Base-by-base conservation (phyloP, 2,888 invertebrate genomes). In the Patella depressa region DNA sequence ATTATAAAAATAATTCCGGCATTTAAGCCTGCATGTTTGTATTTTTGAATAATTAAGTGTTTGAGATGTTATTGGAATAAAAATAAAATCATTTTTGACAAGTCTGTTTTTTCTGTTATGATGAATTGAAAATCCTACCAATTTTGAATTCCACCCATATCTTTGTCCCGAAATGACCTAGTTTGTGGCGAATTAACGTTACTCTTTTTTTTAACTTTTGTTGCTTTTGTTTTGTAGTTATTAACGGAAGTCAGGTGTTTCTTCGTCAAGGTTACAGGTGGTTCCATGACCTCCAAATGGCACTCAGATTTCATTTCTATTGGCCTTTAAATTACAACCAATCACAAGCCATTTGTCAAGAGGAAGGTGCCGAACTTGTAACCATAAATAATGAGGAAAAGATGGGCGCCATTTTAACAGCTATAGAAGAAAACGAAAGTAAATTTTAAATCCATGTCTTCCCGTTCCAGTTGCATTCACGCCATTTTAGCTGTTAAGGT, bases 281-380 rank as follows among this genome's bases (percentile, higher is more conserved):
- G 29, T 54, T 54, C 19, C 55, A 57, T n/a, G 54, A 29, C 34
- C 71, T 55, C 24, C 53, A 75, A 24, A 29, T 70, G 29, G 75
- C 71, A 11, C 70, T 75, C 53, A 53, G 75, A 55, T 75, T 75
- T 65, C 75, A 75, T 55, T 75, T 71, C 71, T 75, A 24, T 34
- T 53, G 71, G 54, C 71, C 70, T 24, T 19, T 24, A 19, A 75
- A 55, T 71, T 70, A 71, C 34, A 71, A 70, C 19, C 34, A 19
- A 1, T 70, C 75, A 24, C n/a, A n/a, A 19, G 53, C 53, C 7
- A 11, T 3, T 55, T 75, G 75, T 54, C 14, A 71, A 15, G n/a
- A 53, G 24, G 75, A 75, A 14, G 57, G 75, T 9, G 75, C 71
- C 15, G 70, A 71, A 45, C 34, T 75, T n/a, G 65, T 75, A 1